phyloP scores from a whole-genome alignment of 2,113 vertebrate genomes.

The Megaceryle maxima region DNA sequence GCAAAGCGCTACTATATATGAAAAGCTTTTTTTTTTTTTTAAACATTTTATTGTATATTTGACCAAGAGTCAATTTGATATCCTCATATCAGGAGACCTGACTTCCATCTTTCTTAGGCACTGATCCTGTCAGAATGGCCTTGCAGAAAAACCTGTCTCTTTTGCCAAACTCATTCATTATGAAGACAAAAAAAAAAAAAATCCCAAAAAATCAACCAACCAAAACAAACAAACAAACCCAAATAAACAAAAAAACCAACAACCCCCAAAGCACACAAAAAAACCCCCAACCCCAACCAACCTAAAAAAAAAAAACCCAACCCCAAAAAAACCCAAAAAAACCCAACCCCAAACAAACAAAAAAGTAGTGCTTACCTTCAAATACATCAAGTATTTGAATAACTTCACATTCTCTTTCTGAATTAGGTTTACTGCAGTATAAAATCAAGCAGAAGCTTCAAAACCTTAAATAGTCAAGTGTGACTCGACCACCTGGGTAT shows the following conservation, averaged over 20 bases:
- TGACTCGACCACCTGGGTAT: neutral
- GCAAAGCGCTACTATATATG: neutral
- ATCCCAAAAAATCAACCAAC: neutral
- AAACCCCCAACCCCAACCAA: too few relatives aligned
- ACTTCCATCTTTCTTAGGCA: slow-evolving; percentile 52
- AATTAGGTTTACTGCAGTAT: slow-evolving; percentile 10
- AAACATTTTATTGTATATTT: neutral
- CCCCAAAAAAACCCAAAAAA: neutral
- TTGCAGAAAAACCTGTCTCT: slow-evolving; percentile 32
- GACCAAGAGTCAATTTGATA: neutral
- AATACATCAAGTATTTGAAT: slow-evolving; percentile 7
- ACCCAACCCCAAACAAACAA: neutral
- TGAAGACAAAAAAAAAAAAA: neutral
- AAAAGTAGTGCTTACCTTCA: slow-evolving; percentile 22
- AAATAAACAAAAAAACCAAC: too few relatives aligned
- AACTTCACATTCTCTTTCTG: slow-evolving; percentile 51
- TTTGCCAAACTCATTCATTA: slow-evolving; percentile 1
- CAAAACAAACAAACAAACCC: too few relatives aligned
- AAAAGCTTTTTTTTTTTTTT: neutral
- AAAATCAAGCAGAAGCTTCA: slow-evolving; percentile 1
- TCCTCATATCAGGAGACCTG: neutral
- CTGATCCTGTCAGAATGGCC: slow-evolving; percentile 32
- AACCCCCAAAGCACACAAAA: too few relatives aligned
- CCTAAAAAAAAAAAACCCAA: neutral
- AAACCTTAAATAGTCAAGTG: neutral